A percentile compares a stretch with the other conserved stretches of the same genome.
Conservation (phyloP, 2,797 vertebrate genomes). For the Neosilurus mollespiculum region DNA sequence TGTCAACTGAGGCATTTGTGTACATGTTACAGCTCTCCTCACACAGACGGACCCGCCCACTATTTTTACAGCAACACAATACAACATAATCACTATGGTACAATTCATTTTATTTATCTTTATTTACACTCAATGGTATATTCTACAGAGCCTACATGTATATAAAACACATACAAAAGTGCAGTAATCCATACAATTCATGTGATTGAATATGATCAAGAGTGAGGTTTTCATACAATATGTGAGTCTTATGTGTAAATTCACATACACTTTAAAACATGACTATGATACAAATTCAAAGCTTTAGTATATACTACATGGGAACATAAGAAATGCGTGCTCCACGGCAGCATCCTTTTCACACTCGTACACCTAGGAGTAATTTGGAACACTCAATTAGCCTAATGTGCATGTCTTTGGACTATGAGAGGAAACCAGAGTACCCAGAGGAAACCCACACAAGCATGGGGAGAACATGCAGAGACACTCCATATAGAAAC, state of each 20-base stretch:
- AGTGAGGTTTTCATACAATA: not conserved
- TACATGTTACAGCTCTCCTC: not conserved
- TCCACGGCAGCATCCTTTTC: too few relatives aligned
- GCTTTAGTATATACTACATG: too few relatives aligned
- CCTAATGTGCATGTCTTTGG: too few relatives aligned
- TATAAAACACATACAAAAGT: not conserved
- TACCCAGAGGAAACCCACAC: not conserved
- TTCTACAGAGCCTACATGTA: not conserved
- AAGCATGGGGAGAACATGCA: not conserved
- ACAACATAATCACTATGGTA: not conserved
- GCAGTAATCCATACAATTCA: not conserved
- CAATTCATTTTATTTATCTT: not conserved
- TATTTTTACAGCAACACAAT: not conserved
- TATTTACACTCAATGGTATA: not conserved
- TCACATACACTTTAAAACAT: not conserved
- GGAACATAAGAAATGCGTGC: too few relatives aligned
- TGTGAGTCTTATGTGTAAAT: not conserved
- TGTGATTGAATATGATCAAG: not conserved
- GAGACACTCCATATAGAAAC: too few relatives aligned
- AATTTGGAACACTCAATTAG: too few relatives aligned
- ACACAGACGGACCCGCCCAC: not conserved
- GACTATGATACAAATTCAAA: too few relatives aligned
- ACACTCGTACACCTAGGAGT: too few relatives aligned
- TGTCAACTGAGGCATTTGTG: not conserved
- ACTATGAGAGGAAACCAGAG: too few relatives aligned